phyloP scores from a whole-genome alignment of 1,140 invertebrate genomes.

The Drosophila kanapiae region DNA sequence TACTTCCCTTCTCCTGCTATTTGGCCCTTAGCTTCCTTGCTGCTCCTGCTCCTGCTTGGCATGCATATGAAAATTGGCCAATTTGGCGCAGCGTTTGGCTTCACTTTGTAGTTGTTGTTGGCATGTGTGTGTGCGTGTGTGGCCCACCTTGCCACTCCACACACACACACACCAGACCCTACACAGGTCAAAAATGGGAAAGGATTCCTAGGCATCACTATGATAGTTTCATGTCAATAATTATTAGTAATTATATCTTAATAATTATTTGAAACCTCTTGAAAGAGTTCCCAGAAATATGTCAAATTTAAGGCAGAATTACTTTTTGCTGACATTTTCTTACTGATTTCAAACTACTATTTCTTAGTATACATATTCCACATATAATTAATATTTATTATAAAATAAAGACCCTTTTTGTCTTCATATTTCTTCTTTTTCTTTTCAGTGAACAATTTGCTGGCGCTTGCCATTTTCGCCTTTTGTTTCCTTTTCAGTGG shows the following conservation, averaged over 20 bases:
- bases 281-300: too few relatives aligned
- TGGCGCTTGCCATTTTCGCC: slow-evolving; percentile 9
- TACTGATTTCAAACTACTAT: too few relatives aligned
- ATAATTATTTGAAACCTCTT: too few relatives aligned
- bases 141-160: not conserved
- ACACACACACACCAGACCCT: not conserved
- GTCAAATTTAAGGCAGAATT: too few relatives aligned
- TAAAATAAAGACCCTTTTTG: too few relatives aligned
- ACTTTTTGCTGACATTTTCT: too few relatives aligned
- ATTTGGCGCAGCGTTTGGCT: slow-evolving; percentile 70
- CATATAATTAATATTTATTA: too few relatives aligned
- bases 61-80: slow-evolving; percentile 77
- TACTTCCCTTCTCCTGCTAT: not conserved
- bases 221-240: not conserved
- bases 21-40: slow-evolving; percentile 7
- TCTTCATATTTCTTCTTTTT: not conserved
- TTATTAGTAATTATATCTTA: not conserved
- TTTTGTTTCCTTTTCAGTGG: slow-evolving; percentile 40
- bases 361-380: too few relatives aligned
- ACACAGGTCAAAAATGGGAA: slow-evolving; percentile 4
- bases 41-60: slow-evolving; percentile 32
- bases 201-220: not conserved
- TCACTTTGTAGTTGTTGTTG: slow-evolving; percentile 45
- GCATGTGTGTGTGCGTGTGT: not conserved
- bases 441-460: slow-evolving; percentile 5